Conservation (phyloP, 2,113 vertebrate genomes). For the Apteryx mantelli region DNA sequence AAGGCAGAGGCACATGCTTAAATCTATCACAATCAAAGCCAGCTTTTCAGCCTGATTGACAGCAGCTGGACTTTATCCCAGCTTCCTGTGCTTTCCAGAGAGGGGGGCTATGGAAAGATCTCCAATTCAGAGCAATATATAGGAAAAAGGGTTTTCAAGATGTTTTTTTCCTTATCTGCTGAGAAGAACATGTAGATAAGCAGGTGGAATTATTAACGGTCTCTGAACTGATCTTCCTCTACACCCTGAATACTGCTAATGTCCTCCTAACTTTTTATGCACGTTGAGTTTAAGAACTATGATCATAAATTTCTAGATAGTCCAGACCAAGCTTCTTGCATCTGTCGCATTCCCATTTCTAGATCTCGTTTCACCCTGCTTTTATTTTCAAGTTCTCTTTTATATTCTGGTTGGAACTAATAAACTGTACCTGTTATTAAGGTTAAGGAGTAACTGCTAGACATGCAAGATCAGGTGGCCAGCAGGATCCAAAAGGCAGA, state of each 20-base stretch:
- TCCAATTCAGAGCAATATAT: conserved; percentile 11
- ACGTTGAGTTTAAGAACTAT: not conserved
- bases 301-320: not conserved
- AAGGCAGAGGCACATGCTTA: conserved; percentile 31
- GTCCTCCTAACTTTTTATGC: not conserved
- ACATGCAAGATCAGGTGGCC: not conserved
- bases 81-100: conserved; percentile 28
- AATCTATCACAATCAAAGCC: conserved; percentile 21
- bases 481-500: not conserved
- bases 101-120: not conserved
- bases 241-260: not conserved
- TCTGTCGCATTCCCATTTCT: not conserved
- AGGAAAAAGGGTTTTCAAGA: conserved; percentile 41
- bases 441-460: not conserved
- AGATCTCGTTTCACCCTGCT: not conserved
- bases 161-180: not conserved
- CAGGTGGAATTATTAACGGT: not conserved
- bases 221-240: not conserved
- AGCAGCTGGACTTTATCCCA: conserved; percentile 53
- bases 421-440: not conserved
- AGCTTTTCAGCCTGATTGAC: conserved; percentile 45
- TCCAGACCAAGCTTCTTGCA: not conserved
- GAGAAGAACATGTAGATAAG: not conserved
- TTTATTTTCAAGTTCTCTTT: not conserved
- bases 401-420: not conserved